Evolutionary conservation across 2,888 invertebrate species (phyloP), one percentile per base, ranked within the genome.

Genomic region (Heliconius ismenius): DNA sequence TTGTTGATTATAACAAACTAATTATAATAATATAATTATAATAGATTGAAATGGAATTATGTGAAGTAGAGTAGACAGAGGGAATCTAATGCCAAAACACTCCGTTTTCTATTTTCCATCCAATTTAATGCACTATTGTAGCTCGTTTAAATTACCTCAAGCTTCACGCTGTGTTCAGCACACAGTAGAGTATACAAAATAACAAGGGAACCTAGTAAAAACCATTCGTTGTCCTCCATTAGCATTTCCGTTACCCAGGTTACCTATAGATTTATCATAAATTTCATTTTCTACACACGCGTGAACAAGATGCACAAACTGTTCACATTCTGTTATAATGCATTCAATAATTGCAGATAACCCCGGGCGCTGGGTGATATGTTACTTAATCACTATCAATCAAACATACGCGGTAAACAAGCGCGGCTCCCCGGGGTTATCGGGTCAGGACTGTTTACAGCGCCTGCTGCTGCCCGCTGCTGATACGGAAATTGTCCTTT

Each of bases 351-450:
- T 70, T 43, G 60, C 60, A 76, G 91, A 92, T 92, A 91, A 90
- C 91, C 90, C 81, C 70, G 76, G 77, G 11, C 76, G 86, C 70
- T 79, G 70, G 75, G 70, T 75, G 65, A 77, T 81, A 87, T 86
- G 87, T 79, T 80, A 80, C 83, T 82, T 84, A 83, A 90, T 89
- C 88, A 85, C 85, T 88, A 89, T 91, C 89, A 91, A 91, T 92
- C 90, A 89, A 89, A 89, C 85, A 88, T 86, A 86, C 85, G 87
- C 86, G 84, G 88, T 89, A 89, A 90, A 90, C 90, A 91, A 83
- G 83, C 82, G 82, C 82, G 84, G 83, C 85, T 81, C 58, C 49
- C 75, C 43, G 72, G 82, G 90, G 90, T 89, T 90, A 91, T 90
- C 88, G 79, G 73, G 77, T 79, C 80, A 73, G 32, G 74, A 36